Evolutionary conservation across 2,113 vertebrate genomes (phyloP).

Genomic region (Craseonycteris thonglongyai): DNA sequence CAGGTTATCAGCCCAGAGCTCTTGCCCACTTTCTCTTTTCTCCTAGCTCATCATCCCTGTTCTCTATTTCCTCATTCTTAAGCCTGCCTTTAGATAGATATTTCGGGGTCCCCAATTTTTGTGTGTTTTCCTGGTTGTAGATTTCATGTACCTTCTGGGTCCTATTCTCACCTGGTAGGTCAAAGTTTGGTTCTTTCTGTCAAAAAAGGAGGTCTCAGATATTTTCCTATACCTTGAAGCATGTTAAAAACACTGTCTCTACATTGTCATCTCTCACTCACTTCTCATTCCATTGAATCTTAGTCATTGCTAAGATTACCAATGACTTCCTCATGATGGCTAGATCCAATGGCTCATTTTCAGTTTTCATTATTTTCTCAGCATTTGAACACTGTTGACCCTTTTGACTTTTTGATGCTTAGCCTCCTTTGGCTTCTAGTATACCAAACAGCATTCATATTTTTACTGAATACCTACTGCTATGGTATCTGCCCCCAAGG

Average conservation of each 20-base stretch:
- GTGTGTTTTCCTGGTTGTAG: neutral
- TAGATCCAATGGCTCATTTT: neutral
- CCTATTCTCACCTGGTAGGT: neutral
- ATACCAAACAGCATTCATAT: neutral
- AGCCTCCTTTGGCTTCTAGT: neutral
- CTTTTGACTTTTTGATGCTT: neutral
- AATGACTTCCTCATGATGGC: neutral
- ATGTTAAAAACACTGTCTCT: neutral
- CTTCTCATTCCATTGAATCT: neutral
- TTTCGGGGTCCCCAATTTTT: neutral
- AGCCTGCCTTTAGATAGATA: neutral
- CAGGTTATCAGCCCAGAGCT: neutral
- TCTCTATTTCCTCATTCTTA: neutral
- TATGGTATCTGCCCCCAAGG: neutral
- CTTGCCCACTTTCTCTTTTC: neutral
- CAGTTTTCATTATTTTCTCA: neutral
- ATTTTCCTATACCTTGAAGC: neutral
- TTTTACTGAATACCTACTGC: neutral
- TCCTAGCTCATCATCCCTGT: neutral
- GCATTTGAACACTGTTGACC: neutral
- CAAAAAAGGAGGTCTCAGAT: neutral
- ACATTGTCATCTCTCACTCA: neutral
- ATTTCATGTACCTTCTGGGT: neutral
- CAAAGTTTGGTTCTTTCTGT: neutral
- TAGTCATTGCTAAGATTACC: neutral